A percentile compares a stretch with the other conserved stretches of the same genome.
phyloP scores from a whole-genome alignment of 2,888 invertebrate genomes.

The Brachylomia viminalis region DNA sequence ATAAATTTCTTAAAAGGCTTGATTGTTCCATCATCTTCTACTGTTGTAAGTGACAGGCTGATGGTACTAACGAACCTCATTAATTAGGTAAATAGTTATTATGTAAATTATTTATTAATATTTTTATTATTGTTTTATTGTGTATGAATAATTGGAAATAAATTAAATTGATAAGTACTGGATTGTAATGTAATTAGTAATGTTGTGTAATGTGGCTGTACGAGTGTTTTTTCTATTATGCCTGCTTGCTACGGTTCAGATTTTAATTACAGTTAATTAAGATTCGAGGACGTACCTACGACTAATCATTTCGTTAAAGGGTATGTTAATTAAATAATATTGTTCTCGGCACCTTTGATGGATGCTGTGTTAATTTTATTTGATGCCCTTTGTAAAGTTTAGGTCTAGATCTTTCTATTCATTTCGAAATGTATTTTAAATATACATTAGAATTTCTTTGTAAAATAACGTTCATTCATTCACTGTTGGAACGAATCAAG shows the following conservation, averaged over 20 bases:
- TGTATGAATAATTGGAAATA: too few species aligned
- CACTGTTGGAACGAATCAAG: not conserved
- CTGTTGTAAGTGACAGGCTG: too few species aligned
- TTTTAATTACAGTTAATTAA: constrained; percentile 9
- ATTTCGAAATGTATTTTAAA: not conserved
- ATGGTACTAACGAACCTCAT: too few species aligned
- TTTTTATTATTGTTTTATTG: too few species aligned
- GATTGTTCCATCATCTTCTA: too few species aligned
- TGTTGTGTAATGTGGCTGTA: too few species aligned
- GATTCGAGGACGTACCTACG: not conserved
- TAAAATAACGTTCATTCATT: not conserved
- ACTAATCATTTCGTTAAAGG: not conserved
- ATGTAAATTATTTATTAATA: too few species aligned
- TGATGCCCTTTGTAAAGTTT: not conserved
- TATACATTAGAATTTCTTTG: not conserved
- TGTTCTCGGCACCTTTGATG: not conserved
- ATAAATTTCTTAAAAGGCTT: too few species aligned
- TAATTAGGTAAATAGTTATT: too few species aligned
- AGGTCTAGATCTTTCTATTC: not conserved
- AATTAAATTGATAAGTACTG: too few species aligned
- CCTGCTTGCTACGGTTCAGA: not conserved
- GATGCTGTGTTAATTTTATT: constrained; percentile 1
- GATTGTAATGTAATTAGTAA: too few species aligned
- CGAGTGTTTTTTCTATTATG: too few species aligned
- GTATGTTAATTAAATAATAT: not conserved